Conservation (phyloP, 2,113 vertebrate species). For the Dipodomys spectabilis region DNA sequence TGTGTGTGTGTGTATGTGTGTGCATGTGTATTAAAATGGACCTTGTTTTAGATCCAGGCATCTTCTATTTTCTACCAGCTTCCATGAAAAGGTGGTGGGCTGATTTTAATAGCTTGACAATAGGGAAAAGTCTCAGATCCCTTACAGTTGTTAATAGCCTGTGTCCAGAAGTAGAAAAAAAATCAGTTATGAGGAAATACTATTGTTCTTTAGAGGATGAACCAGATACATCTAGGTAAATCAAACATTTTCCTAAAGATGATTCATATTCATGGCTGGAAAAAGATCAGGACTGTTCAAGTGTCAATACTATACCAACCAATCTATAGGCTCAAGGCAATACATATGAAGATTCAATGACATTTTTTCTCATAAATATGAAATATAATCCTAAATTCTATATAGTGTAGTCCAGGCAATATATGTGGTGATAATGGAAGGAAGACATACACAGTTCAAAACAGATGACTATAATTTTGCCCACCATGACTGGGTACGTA, state of each 20-base stretch:
- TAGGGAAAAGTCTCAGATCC: neutral
- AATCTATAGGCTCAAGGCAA: neutral
- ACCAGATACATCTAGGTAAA: neutral
- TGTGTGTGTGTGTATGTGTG: neutral
- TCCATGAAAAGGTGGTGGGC: neutral
- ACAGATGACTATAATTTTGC: neutral
- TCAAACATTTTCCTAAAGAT: too few relatives aligned
- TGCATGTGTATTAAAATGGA: neutral
- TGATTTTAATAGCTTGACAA: conserved; percentile 1
- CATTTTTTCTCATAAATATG: neutral
- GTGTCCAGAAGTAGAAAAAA: neutral
- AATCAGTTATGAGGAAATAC: neutral
- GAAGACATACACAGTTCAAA: neutral
- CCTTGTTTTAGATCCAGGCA: neutral
- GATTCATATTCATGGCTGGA: neutral
- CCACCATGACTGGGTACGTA: neutral
- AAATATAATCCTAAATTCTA: neutral
- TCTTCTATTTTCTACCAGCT: neutral
- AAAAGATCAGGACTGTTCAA: neutral
- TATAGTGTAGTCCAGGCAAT: neutral
- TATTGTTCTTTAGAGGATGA: neutral
- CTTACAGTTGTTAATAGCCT: neutral
- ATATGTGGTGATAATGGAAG: neutral
- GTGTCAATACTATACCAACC: too few relatives aligned
- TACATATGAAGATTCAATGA: neutral